Evolutionary conservation across 2,113 vertebrate species (phyloP).

Genomic region (Protobothrops mucrosquamatus): DNA sequence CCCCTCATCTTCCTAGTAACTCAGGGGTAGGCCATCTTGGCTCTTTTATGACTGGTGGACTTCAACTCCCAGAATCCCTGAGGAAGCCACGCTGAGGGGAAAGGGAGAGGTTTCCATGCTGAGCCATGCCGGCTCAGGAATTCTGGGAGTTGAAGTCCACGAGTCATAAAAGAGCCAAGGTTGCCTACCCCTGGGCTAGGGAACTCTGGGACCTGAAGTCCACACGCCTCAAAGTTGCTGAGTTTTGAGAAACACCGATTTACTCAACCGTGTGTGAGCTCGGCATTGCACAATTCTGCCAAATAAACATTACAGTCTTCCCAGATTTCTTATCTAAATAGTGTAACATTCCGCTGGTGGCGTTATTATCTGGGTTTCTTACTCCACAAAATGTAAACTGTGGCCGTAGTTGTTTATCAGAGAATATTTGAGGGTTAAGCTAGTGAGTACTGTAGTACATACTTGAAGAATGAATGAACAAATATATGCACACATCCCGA

Average conservation of each 20-base stretch:
- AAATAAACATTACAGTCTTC: conserved; percentile 7
- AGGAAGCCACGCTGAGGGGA: no score
- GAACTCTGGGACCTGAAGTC: background rate
- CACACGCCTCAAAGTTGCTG: background rate
- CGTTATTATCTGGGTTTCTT: background rate
- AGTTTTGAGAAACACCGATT: background rate
- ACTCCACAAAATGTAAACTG: background rate
- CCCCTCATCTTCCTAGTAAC: no score
- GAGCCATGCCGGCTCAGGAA: no score
- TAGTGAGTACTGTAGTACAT: background rate
- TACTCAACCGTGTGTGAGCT: background rate
- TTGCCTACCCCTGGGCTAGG: no score
- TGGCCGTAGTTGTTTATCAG: background rate
- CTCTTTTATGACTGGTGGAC: no score
- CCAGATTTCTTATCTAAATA: background rate
- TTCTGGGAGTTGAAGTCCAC: no score
- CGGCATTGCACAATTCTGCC: background rate
- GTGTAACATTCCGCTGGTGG: background rate
- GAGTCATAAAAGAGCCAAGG: no score
- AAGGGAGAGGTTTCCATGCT: no score
- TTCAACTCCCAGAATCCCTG: no score
- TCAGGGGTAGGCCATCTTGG: no score
- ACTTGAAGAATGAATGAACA: background rate
- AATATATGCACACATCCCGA: background rate
- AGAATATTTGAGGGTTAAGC: background rate